Evolutionary conservation across 2,797 vertebrate species (phyloP), one percentile per base, ranked within the genome.

Genomic region (Megaceryle alcyon): DNA sequence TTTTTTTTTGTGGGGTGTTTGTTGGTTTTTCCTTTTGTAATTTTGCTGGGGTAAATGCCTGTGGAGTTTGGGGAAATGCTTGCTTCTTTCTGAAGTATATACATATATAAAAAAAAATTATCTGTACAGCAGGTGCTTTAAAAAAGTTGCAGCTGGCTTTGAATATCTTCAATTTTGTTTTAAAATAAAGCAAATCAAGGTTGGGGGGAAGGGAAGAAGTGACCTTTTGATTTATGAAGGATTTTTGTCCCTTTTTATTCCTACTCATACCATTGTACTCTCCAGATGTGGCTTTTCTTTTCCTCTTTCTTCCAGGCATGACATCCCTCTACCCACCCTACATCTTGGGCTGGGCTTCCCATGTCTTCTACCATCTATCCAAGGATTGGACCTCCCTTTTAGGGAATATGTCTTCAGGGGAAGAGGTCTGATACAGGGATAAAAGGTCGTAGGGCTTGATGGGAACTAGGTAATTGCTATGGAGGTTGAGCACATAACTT

Each of bases 311-410:
- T 94, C 81, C 64, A 77, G 77, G 64, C 83, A 64, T 94, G 91
- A 65, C 80, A 94, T 88, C 59, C 43, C 80, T 88, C 63, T 94
- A 56, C 85, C 87, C 80, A 83, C 73, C 91, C 85, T 91, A n/a
- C 85, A 82, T 88, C 63, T 92, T 93, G 70, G 94, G 85, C 82
- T 91, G 65, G 82, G 79, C 69, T 90, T 91, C 46, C 66, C 51
- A 77, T 84, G 68, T 94, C 68, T 94, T 82, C 82, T 90, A 29
- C 56, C 60, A 77, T 82, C 70, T 90, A 4, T 80, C 44, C 86
- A 92, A 96, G 86, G 87, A 84, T 77, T 91, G 51, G n/a, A 90
- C 44, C 60, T 91, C 63, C 59, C 82, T 94, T 92, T 92, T 84
- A 91, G 85, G 94, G 64, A 75, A n/a, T 91, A 48, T 90, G 26